These are phyloP conservation scores for Microplitis mediator DNA, from an alignment of 1,140 invertebrate genomes.

Conservation along the genomic window DNA sequence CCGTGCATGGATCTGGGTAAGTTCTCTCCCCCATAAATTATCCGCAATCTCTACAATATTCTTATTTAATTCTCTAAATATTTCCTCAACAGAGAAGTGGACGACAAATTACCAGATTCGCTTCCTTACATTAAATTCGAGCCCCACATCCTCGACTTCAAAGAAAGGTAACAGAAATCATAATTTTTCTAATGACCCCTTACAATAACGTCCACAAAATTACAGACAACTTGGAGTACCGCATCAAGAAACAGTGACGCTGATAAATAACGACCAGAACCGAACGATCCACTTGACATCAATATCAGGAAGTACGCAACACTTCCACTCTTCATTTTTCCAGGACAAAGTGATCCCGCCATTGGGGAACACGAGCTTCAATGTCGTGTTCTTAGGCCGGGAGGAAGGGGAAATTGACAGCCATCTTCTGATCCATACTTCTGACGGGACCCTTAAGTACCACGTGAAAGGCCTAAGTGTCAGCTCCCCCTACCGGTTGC, in stretches of 20 bases:
- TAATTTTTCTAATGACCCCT: background rate
- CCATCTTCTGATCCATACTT: constrained; percentile 91
- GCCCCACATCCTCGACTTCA: constrained; percentile 56
- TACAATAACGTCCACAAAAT: constrained; percentile 1
- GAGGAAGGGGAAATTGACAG: constrained; percentile 87
- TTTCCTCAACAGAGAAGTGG: constrained; percentile 24
- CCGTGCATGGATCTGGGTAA: constrained; percentile 43
- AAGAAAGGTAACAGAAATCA: constrained; percentile 48
- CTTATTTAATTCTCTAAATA: too few relatives aligned
- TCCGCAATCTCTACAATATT: too few relatives aligned
- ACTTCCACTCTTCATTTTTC: constrained; percentile 93
- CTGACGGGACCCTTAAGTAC: constrained; percentile 84
- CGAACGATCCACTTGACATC: constrained; percentile 82
- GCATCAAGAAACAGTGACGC: constrained; percentile 77
- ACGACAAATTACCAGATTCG: constrained; percentile 48
- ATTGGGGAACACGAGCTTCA: constrained; percentile 91
- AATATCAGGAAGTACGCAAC: constrained; percentile 84
- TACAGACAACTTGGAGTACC: constrained; percentile 83
- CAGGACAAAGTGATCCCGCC: constrained; percentile 89
- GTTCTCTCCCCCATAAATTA: constrained; percentile 6
- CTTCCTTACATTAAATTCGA: constrained; percentile 53
- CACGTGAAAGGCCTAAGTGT: constrained; percentile 83
- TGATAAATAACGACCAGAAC: constrained; percentile 78
- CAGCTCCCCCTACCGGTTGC: constrained; percentile 85
- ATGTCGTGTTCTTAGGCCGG: constrained; percentile 91